These are phyloP conservation scores for Caenorhabditis virilis DNA, from an alignment of 2,888 invertebrate genomes.

Conservation along the genomic window DNA sequence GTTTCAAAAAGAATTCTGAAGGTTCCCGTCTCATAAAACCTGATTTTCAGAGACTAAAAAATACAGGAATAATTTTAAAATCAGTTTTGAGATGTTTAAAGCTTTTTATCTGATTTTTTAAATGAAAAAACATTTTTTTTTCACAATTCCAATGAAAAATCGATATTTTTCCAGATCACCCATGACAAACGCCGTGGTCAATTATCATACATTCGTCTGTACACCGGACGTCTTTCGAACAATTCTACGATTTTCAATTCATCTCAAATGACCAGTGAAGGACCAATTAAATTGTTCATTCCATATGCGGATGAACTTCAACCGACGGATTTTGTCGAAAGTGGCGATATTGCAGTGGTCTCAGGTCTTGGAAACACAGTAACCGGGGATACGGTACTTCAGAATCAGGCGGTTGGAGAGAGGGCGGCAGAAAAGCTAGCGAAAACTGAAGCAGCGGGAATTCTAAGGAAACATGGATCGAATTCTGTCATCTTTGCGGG, in stretches of 20 bases:
- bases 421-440: conserved; percentile 8
- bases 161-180: too few species aligned
- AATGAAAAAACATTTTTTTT: too few species aligned
- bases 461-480: background rate
- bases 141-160: too few species aligned
- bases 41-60: too few species aligned
- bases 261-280: conserved; percentile 37
- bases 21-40: too few species aligned
- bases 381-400: conserved; percentile 73
- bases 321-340: conserved; percentile 39
- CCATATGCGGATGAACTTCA: conserved; percentile 89
- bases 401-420: conserved; percentile 1
- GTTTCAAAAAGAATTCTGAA: too few species aligned
- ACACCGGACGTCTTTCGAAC: conserved; percentile 55
- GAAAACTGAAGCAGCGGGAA: background rate
- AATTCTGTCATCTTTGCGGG: conserved; percentile 69
- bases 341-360: conserved; percentile 87
- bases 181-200: conserved; percentile 88
- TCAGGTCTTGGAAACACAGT: conserved; percentile 83
- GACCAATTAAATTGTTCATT: conserved; percentile 72
- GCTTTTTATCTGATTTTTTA: too few species aligned
- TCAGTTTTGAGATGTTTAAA: too few species aligned
- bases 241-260: conserved; percentile 46
- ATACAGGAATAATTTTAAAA: too few species aligned
- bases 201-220: conserved; percentile 82